Base-by-base conservation (phyloP, 1,140 invertebrate species). In the Drosophila cardini region DNA sequence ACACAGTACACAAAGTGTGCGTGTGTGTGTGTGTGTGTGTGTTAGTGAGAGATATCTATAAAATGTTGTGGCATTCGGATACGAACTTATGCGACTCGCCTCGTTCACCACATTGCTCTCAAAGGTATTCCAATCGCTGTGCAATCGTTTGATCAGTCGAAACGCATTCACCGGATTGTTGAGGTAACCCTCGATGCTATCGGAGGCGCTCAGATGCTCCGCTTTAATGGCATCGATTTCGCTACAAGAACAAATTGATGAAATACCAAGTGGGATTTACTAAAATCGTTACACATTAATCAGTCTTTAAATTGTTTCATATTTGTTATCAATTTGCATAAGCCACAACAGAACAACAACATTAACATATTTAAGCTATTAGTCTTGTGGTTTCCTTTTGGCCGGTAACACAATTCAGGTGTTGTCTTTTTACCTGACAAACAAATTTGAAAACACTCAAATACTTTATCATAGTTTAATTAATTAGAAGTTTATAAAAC, bases 151-250 rank as follows among this genome's bases (percentile, higher is more conserved):
- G 32, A 99, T 97, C 38, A 99, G 93, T 7, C 98, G 94, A 93
- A 98, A 99, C 38, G 98, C 98, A 93, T 99, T 99, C 76, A 99
- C 96, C 4, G 98, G 98, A 94, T 99, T 99, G 9, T 95, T 95
- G 43, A 99, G 93, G 92, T 98, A 98, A 69, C 95, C 94, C 48
- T 97, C 95, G 16, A 96, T 94, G 91, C 98, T 96, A 52, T 94
- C 93, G 77, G 95, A 94, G 1, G 97, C 97, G 79, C 94, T 94
- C 18, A 94, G 93, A 92, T 98, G 96, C 90, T 98, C 96, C 50
- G 92, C 92, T 78, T 94, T 93, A 72, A 96, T 96, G 76, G 94
- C 93, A 69, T 94, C 93, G n/a, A 95, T 93, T 90, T 96, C 95
- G 70, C 95, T 96, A 62, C 38, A 48, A 16, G 45, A 48, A 36